Evolutionary conservation across 2,113 vertebrate genomes (phyloP), one percentile per base, ranked within the genome.

Genomic region (Apeltes quadracus): DNA sequence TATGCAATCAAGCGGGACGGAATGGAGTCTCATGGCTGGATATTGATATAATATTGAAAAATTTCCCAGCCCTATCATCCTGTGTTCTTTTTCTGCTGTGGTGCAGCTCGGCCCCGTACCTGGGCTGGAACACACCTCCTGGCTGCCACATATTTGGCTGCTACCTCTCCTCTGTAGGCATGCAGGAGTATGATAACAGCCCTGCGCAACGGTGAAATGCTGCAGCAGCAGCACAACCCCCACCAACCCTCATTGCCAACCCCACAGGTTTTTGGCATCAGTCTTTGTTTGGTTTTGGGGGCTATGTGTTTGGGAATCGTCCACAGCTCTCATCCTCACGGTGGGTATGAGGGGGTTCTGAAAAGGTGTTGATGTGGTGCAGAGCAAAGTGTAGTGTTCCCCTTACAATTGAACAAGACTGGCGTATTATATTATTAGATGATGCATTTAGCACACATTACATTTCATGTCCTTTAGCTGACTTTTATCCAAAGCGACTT

Each of bases 141-240:
- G 87, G 76, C 83, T 84, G 70, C 63, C 59, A 64, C 82, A 84
- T 90, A 81, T 73, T 91, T 93, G 91, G 90, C 93, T 78, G 78
- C 67, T 39, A 18, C 66, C 51, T 82, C 67, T 73, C 56, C 74
- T 86, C 81, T 80, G 83, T 88, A 84, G 87, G 89, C 88, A 87
- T 94, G 92, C 75, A 46, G 80, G 84, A 79, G 87, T 27, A 79
- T 67, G 91, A 94, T 93, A 93, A 93, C 88, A 71, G 84, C 58
- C 83, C 75, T 75, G 80, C 81, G 88, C 91, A 91, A 86, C 44
- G 65, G 55, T 79, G 84, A 89, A 78, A 84, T 81, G 83, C 75
- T 81, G 83, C 75, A 69, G 68, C 53, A 29, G 44, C 48, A 43
- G 2, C 11, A 22, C 11, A 51, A 51, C 0, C 61, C 43, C 57